Evolutionary conservation across 2,888 invertebrate species (phyloP).

Genomic region (Eustalomyia histrio): DNA sequence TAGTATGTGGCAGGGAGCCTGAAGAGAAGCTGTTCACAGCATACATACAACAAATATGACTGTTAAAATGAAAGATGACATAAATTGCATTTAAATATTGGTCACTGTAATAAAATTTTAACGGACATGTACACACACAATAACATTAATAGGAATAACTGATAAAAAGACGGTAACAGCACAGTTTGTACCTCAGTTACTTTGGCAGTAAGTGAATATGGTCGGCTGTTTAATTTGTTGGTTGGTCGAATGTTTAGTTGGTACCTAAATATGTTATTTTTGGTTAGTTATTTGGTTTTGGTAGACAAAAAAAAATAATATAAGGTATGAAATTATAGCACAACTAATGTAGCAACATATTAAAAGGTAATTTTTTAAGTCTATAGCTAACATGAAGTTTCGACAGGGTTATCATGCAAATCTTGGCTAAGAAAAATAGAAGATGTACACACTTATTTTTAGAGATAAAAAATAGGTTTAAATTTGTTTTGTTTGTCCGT

Average conservation of each 20-base stretch:
- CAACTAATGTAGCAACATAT: conserved; percentile 17
- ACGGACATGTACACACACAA: conserved; percentile 41
- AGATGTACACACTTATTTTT: too few species aligned
- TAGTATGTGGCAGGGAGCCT: not conserved
- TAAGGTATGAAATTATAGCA: conserved; percentile 35
- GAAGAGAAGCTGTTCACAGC: conserved; percentile 36
- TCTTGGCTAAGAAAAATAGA: too few species aligned
- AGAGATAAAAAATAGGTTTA: too few species aligned
- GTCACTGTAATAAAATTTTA: conserved; percentile 69
- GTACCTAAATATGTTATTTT: too few species aligned
- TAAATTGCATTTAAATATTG: conserved; percentile 77
- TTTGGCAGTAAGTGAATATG: not conserved
- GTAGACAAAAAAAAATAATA: conserved; percentile 19
- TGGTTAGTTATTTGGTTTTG: conserved; percentile 8
- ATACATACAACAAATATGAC: conserved; percentile 43
- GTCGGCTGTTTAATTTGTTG: not conserved
- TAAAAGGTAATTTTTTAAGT: not conserved
- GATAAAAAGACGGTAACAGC: not conserved
- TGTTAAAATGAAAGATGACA: conserved; percentile 70
- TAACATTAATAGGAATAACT: not conserved
- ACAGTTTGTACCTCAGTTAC: conserved; percentile 22
- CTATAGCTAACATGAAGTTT: too few species aligned
- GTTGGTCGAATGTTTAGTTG: too few species aligned
- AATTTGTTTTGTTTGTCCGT: too few species aligned
- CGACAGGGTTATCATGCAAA: too few species aligned